A percentile compares a stretch with the other conserved stretches of the same genome.
Conservation (phyloP, 2,113 vertebrate genomes). For the rat (Rattus norvegicus) region DNA sequence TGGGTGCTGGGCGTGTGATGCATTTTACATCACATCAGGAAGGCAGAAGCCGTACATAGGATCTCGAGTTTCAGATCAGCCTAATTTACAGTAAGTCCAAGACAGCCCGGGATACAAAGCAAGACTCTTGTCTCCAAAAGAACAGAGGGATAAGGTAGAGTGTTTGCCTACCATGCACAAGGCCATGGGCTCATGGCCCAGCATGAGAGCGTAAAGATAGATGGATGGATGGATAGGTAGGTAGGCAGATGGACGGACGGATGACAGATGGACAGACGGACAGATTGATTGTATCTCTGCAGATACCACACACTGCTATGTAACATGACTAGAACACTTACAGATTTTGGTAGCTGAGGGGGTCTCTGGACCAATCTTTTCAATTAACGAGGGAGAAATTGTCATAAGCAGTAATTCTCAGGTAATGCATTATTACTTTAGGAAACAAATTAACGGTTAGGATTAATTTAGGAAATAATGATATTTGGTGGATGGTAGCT, state of each 20-base stretch:
- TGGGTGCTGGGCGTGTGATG: background rate
- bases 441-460: background rate
- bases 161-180: background rate
- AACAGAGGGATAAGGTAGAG: background rate
- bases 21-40: background rate
- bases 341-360: background rate
- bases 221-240: too few relatives aligned
- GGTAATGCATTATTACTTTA: background rate
- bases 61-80: background rate
- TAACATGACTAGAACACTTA: background rate
- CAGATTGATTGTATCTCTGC: background rate
- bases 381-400: background rate
- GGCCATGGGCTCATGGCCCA: background rate
- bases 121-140: background rate
- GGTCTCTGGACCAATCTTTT: too few relatives aligned
- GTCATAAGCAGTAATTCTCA: slow-evolving; percentile 13
- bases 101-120: background rate
- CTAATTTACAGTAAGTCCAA: background rate
- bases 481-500: background rate
- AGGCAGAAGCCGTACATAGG: background rate
- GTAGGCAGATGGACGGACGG: too few relatives aligned
- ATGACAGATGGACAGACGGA: too few relatives aligned
- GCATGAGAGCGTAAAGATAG: background rate
- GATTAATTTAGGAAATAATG: slow-evolving; percentile 16
- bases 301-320: background rate